These are phyloP conservation scores for Amphiura filiformis DNA, from an alignment of 35 echinoderm and acorn worm species.

Conservation along the genomic window DNA sequence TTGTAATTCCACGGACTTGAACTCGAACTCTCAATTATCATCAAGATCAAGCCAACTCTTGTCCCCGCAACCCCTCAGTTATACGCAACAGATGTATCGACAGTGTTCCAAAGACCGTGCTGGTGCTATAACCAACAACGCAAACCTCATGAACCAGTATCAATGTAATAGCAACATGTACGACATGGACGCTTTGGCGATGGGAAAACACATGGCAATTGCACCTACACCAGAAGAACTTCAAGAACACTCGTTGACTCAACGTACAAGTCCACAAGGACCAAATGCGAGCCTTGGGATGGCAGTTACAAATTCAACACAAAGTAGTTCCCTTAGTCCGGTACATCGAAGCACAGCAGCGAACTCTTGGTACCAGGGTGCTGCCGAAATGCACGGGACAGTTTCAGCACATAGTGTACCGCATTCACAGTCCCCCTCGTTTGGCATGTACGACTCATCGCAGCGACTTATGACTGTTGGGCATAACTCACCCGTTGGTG, in stretches of 20 bases:
- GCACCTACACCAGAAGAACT: conserved; percentile 95
- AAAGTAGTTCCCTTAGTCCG: conserved; percentile 59
- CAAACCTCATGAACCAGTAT: conserved; percentile 62
- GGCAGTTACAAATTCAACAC: conserved; percentile 24
- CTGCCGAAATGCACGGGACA: neutral
- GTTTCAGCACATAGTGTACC: conserved; percentile 17
- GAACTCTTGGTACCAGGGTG: conserved; percentile 64
- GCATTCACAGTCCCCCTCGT: conserved; percentile 32
- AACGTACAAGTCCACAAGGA: conserved; percentile 85
- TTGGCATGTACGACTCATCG: conserved; percentile 80
- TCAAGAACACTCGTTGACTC: conserved; percentile 67
- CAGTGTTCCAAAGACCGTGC: conserved; percentile 31
- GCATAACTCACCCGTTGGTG: conserved; percentile 56
- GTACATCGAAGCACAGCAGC: conserved; percentile 31
- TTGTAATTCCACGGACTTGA: conserved; percentile 53
- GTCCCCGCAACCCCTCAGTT: conserved; percentile 87
- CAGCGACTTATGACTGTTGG: conserved; percentile 38
- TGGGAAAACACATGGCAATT: conserved; percentile 96
- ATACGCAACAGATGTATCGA: conserved; percentile 41
- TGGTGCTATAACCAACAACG: conserved; percentile 53
- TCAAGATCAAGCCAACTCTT: conserved; percentile 57
- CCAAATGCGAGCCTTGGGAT: conserved; percentile 63
- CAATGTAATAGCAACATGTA: conserved; percentile 66
- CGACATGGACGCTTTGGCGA: conserved; percentile 41
- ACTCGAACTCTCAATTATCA: conserved; percentile 53